Base-by-base conservation (phyloP, 2,888 invertebrate genomes). In the Ichneumoninae sp. region DNA sequence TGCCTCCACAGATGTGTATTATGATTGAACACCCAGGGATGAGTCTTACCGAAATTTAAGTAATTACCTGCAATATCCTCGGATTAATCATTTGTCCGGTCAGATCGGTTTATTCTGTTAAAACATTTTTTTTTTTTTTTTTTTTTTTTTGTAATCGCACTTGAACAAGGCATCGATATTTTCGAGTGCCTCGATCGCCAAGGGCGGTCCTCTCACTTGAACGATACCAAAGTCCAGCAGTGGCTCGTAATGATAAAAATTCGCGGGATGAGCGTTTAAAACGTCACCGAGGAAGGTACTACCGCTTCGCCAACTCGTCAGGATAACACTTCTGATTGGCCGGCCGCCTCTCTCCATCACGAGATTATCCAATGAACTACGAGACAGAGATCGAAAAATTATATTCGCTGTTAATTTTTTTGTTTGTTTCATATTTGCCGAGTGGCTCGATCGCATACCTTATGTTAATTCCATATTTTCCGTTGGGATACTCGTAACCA, bases 271-370 rank as follows among this genome's bases (percentile, higher is more conserved):
- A 36, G 97, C 95, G 93, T 97, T 97, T 68, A 98, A 93, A 63
- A 98, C 95, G 91, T 98, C 98, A 76, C 98, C 98, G 74, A 98
- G 95, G 93, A 98, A 98, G 50, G 98, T 98, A 26, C 98, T 98
- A 6, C 98, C 98, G 4, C 98, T 97, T 88, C 98, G 95, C 98
- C 98, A 98, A 16, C 97, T 97, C n/a, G 98, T 97, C 83, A 98
- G 94, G 87, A 98, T 96, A 68, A 98, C 93, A 93, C 96, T 97
- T 87, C 97, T 95, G 81, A 97, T 92, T 4, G 98, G 98, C 81
- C 94, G 95, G 16, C 98, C 98, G 60, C 95, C 96, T 57, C 95
- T 95, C 88, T 96, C 96, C 88, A 96, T 94, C 1, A 96, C 95
- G 90, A 97, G 95, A 90, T 97, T 96, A 79, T 96, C 95, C 84